Base-by-base conservation (phyloP, 2,113 vertebrate species). In the Caracal caracal region DNA sequence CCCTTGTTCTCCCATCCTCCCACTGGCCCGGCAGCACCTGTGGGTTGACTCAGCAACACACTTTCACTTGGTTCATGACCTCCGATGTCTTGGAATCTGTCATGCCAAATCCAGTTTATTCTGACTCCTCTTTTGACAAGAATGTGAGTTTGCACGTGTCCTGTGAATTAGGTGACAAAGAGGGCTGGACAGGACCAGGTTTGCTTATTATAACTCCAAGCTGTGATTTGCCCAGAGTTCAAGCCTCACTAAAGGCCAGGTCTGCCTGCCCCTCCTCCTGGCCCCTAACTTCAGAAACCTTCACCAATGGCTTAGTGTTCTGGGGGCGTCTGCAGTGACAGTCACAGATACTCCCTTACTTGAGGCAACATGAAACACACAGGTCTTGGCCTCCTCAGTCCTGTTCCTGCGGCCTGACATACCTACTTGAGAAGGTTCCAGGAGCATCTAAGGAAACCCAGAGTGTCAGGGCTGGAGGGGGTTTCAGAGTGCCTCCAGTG, bases 91-190 rank as follows among this genome's bases (percentile, higher is more conserved):
- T 66, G 59, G 71, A 84, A 87, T 37, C 66, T 47, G 30, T 10
- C 0, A 0, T 24, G 19, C 61, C 73, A 65, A 85, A 91, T 73
- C 88, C 73, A 56, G 94, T 79, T 79, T 84, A 65, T 88, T 96
- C 85, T 13, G 26, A 92, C 20, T 84, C 80, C 22, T 93, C 90
- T 92, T 85, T 94, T 51, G n/a, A 90, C 61, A 49, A 28, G 84
- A 47, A 70, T 13, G 43, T 76, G 61, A 84, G 53, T 88, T 47
- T 47, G 37, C 26, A 26, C 0, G 0, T 61, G 90, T 73, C 71
- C 83, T 5, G 0, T 35, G 93, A 88, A 84, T 33, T 65, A 73
- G 37, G 59, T 78, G 73, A 65, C 76, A 35, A 47, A 68, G 78
- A 1, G 26, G 9, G 33, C 37, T 3, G 3, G n/a, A 47, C 22